These are phyloP conservation scores for Champsocephalus gunnari DNA, from an alignment of 2,797 vertebrate species.

Conservation along the genomic window DNA sequence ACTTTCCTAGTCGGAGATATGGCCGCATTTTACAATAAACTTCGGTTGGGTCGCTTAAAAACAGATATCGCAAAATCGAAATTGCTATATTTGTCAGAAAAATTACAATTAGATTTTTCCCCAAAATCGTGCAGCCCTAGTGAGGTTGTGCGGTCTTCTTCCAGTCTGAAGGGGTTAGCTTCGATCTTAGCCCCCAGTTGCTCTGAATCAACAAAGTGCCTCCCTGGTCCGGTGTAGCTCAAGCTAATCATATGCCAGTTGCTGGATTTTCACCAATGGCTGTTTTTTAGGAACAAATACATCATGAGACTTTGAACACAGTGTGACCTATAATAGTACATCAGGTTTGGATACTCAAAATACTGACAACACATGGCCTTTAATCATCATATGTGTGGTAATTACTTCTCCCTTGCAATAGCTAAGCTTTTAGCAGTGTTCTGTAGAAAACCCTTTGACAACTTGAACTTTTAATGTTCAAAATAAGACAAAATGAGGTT, in stretches of 20 bases:
- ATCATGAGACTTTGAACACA: not conserved
- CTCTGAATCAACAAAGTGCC: not conserved
- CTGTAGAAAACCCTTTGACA: not conserved
- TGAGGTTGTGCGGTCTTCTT: too few relatives aligned
- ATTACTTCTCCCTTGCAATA: too few relatives aligned
- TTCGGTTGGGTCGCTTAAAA: too few relatives aligned
- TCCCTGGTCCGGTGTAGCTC: conserved; percentile 8
- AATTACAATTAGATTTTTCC: too few relatives aligned
- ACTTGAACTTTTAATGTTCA: not conserved
- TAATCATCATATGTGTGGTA: not conserved
- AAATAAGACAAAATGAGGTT: not conserved
- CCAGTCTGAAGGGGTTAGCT: too few relatives aligned
- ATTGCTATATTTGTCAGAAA: too few relatives aligned
- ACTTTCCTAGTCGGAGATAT: too few relatives aligned
- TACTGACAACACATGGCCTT: not conserved
- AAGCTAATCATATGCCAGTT: not conserved
- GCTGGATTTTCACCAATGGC: conserved; percentile 31
- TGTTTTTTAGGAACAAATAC: conserved; percentile 23
- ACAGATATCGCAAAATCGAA: too few relatives aligned
- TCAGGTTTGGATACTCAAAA: not conserved
- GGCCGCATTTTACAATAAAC: too few relatives aligned
- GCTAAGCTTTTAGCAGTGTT: not conserved
- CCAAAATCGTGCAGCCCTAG: too few relatives aligned
- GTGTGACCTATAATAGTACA: not conserved
- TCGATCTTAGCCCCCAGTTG: too few relatives aligned